Percentiles rank a stretch among this genome's conserved stretches.
Evolutionary conservation across 2,888 invertebrate genomes (phyloP).

Genomic region (Hedya salicella): DNA sequence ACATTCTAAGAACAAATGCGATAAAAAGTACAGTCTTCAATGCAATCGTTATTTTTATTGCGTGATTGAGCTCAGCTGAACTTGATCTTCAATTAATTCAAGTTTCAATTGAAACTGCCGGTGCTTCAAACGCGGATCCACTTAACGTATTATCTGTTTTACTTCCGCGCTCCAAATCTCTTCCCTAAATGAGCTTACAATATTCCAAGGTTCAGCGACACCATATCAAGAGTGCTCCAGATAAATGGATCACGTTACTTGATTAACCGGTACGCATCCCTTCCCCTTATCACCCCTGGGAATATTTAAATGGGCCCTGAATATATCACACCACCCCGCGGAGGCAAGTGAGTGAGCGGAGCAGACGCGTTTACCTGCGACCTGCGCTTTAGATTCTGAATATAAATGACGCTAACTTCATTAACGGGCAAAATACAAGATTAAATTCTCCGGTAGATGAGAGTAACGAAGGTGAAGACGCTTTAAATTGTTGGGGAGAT

Average conservation of each 20-base stretch:
- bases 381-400: constrained; percentile 74
- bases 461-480: constrained; percentile 46
- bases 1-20: constrained; percentile 11
- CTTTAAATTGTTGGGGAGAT: constrained; percentile 3
- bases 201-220: constrained; percentile 79
- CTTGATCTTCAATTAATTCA: constrained; percentile 41
- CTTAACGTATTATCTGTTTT: constrained; percentile 50
- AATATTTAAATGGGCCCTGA: constrained; percentile 83
- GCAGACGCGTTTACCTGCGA: constrained; percentile 75
- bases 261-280: constrained; percentile 83
- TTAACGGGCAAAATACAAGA: constrained; percentile 61
- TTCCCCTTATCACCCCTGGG: constrained; percentile 82
- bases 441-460: constrained; percentile 52
- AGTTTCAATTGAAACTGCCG: constrained; percentile 31
- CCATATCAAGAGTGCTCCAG: constrained; percentile 82
- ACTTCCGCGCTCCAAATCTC: constrained; percentile 62
- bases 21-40: constrained; percentile 32
- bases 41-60: constrained; percentile 11
- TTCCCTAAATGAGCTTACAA: constrained; percentile 72
- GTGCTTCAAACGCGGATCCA: constrained; percentile 14
- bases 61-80: constrained; percentile 31
- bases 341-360: constrained; percentile 69
- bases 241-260: constrained; percentile 85
- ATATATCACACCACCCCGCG: constrained; percentile 80
- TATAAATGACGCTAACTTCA: constrained; percentile 75